These are phyloP conservation scores for Trichopoda pennipes DNA, from an alignment of 2,888 invertebrate genomes.

Conservation along the genomic window DNA sequence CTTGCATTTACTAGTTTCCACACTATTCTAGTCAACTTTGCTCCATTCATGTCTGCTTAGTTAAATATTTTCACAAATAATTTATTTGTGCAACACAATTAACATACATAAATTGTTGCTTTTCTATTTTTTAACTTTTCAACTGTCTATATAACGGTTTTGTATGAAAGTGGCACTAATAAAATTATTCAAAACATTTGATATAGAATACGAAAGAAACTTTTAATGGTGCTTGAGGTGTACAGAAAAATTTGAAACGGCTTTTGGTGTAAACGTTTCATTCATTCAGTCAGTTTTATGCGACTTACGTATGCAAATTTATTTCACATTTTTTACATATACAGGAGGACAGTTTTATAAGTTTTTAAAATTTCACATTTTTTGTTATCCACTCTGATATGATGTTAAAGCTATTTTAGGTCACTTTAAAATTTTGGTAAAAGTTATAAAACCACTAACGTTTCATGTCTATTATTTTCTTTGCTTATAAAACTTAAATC, in stretches of 20 bases:
- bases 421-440: too few species aligned
- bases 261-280: conserved; percentile 13
- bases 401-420: too few species aligned
- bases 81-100: conserved; percentile 41
- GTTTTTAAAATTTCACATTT: too few species aligned
- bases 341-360: too few species aligned
- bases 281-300: neutral
- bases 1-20: neutral
- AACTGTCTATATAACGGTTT: conserved; percentile 61
- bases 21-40: conserved; percentile 30
- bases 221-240: conserved; percentile 7
- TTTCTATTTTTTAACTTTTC: conserved; percentile 20
- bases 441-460: too few species aligned
- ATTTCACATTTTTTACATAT: too few species aligned
- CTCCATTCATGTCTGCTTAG: conserved; percentile 29
- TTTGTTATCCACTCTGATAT: too few species aligned
- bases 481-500: too few species aligned
- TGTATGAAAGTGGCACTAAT: conserved; percentile 65
- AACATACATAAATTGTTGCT: neutral
- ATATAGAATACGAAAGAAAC: neutral
- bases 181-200: conserved; percentile 43
- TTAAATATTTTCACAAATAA: conserved; percentile 34
- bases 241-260: neutral
- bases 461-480: too few species aligned
- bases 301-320: conserved; percentile 12